Conservation (phyloP, 2,113 vertebrate species). For the Xiphophorus maculatus region DNA sequence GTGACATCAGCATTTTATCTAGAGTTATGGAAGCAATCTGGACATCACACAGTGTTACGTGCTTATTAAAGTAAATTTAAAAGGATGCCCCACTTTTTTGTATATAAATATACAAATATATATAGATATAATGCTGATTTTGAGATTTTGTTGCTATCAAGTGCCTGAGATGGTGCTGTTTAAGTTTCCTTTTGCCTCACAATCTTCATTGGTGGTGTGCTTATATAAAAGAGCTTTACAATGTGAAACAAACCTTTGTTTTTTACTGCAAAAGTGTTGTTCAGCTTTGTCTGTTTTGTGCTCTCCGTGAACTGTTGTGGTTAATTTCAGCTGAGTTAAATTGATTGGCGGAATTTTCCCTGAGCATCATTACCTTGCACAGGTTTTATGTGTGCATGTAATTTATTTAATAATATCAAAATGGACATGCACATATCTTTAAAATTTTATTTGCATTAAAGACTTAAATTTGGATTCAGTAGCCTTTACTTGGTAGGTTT, state of each 20-base stretch:
- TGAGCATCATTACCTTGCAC: conserved; percentile 63
- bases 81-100: conserved; percentile 87
- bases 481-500: conserved; percentile 30
- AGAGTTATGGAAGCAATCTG: conserved; percentile 76
- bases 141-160: conserved; percentile 99
- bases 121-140: conserved; percentile 92
- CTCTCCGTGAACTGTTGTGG: conserved; percentile 89
- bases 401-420: conserved; percentile 35
- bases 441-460: conserved; percentile 24
- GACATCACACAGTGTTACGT: conserved; percentile 84
- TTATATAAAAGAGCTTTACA: conserved; percentile 99
- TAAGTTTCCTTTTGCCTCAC: conserved; percentile 88
- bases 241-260: conserved; percentile 90
- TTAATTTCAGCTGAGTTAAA: conserved; percentile 91
- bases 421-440: conserved; percentile 19
- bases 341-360: conserved; percentile 89
- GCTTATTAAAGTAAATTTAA: conserved; percentile 85
- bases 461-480: conserved; percentile 42
- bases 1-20: conserved; percentile 76
- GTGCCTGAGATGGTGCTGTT: conserved; percentile 99
- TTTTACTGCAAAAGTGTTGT: conserved; percentile 91
- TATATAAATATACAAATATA: conserved; percentile 63
- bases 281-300: conserved; percentile 92
- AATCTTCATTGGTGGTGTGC: conserved; percentile 97
- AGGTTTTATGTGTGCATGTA: conserved; percentile 34